Evolutionary conservation across 1,140 invertebrate genomes (phyloP), one percentile per base, ranked within the genome.

Genomic region (Ceratosolen fusciceps): DNA sequence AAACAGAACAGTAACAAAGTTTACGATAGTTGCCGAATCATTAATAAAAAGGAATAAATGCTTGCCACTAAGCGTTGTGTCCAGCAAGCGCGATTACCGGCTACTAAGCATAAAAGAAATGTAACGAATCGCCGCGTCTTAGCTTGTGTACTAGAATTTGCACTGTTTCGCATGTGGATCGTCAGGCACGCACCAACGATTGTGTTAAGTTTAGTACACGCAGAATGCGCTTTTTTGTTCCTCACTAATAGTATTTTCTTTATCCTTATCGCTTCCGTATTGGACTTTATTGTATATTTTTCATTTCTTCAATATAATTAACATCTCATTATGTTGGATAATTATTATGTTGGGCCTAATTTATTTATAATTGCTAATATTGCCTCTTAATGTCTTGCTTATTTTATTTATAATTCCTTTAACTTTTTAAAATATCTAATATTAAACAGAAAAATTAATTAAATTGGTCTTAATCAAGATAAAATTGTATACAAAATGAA

Each of bases 91-190:
- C 74, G 62, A 76, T 68, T 26, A n/a, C n/a, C 54, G 68, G 54
- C 19, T 12, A 72, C 76, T 71, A 54, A 72, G 21, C 34, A 16
- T 49, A 14, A 56, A 14, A 10, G 67, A 49, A 49, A 73, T 71
- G 49, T 26, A 26, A 60, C 54, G 21, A 7, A 31, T n/a, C 56
- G 70, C 56, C 54, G 21, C 3, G 62, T 1, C 7, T 19, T 0
- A 10, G 19, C 16, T 10, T 5, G 19, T 19, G 19, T 47, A 26
- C n/a, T 12, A 31, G 65, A 90, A 85, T 86, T 90, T 87, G 89
- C 88, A 89, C 88, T 90, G 89, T 89, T 90, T 90, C 88, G 87
- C 90, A 90, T 90, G 88, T 90, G 88, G 90, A 90, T 90, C 90
- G 87, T 79, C 65, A 75, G 88, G 81, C 86, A 90, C 87, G 89